Conservation (phyloP, 1,140 invertebrate species). For the Wiebesia pumilae region DNA sequence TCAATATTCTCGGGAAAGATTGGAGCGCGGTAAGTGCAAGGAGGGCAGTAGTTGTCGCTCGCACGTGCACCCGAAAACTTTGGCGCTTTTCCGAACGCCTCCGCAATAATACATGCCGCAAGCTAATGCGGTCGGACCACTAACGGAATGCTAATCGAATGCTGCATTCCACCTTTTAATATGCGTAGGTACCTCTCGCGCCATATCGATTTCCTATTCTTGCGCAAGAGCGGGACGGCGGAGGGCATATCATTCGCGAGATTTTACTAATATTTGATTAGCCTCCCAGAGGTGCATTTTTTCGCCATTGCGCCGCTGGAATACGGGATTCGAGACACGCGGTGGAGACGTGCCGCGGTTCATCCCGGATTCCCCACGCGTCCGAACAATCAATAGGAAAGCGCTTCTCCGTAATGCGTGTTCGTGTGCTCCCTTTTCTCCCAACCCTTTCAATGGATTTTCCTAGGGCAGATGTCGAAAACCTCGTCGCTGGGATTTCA, state of each 20-base stretch:
- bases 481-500: not conserved
- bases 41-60: too few relatives aligned
- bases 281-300: not conserved
- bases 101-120: not conserved
- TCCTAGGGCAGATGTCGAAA: not conserved
- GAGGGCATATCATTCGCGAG: not conserved
- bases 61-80: not conserved
- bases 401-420: conserved; percentile 50
- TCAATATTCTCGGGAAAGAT: not conserved
- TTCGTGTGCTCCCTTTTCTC: conserved; percentile 26
- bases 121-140: not conserved
- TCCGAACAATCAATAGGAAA: conserved; percentile 56
- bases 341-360: conserved; percentile 28
- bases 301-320: not conserved
- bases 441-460: not conserved
- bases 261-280: conserved; percentile 34
- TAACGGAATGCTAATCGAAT: conserved; percentile 14
- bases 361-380: conserved; percentile 57
- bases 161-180: conserved; percentile 9
- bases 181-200: not conserved
- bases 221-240: not conserved
- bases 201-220: conserved; percentile 11
- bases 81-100: not conserved
- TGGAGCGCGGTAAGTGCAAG: too few relatives aligned
- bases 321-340: conserved; percentile 50